Conservation (phyloP, 2,888 invertebrate genomes). For the Noctua janthina region DNA sequence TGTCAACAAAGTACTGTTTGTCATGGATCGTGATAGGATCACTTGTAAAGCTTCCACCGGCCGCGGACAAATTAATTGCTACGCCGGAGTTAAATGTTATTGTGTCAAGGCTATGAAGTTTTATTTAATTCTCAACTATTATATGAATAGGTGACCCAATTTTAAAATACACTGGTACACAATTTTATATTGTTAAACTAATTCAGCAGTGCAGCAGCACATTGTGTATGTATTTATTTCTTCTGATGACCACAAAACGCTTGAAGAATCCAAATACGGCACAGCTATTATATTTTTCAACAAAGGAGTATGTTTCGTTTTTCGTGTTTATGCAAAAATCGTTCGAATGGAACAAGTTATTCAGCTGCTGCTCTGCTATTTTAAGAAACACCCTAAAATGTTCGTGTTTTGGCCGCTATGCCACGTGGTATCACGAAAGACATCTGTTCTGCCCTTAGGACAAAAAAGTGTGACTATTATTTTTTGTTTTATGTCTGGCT, state of each 20-base stretch:
- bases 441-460: slow-evolving; percentile 57
- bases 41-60: slow-evolving; percentile 77
- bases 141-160: slow-evolving; percentile 63
- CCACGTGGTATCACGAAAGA: slow-evolving; percentile 52
- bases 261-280: slow-evolving; percentile 9
- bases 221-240: slow-evolving; percentile 7
- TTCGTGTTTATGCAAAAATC: slow-evolving; percentile 17
- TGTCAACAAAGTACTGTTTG: slow-evolving; percentile 70
- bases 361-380: slow-evolving; percentile 32
- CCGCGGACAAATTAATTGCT: slow-evolving; percentile 83
- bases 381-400: slow-evolving; percentile 18
- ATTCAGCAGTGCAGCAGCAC: slow-evolving; percentile 14
- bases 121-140: slow-evolving; percentile 76
- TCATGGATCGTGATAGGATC: slow-evolving; percentile 81
- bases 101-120: slow-evolving; percentile 84
- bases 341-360: slow-evolving; percentile 21
- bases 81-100: slow-evolving; percentile 85
- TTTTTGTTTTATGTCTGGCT: slow-evolving; percentile 58
- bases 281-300: not conserved
- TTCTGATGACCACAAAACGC: not conserved
- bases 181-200: slow-evolving; percentile 53
- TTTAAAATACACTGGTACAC: slow-evolving; percentile 15
- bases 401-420: slow-evolving; percentile 19
- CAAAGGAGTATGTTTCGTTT: not conserved
- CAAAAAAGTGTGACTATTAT: slow-evolving; percentile 51